A percentile compares a stretch with the other conserved stretches of the same genome.
Conservation (phyloP, 2,113 vertebrate genomes). For the Sebastes schlegelii region DNA sequence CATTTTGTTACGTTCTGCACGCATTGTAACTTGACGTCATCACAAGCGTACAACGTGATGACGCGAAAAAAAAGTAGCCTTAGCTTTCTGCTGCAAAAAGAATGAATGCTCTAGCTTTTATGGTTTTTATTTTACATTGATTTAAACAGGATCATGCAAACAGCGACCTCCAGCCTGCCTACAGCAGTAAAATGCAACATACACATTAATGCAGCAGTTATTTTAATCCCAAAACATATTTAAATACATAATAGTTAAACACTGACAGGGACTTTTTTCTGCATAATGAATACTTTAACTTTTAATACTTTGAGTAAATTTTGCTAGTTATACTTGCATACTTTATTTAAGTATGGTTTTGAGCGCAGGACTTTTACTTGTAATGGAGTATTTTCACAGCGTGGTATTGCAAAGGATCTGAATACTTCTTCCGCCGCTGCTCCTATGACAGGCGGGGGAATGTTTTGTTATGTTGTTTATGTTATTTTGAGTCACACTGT, state of each 20-base stretch:
- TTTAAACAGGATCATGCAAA: no score
- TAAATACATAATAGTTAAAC: neutral
- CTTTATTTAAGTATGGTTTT: neutral
- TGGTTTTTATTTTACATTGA: no score
- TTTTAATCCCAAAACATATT: neutral
- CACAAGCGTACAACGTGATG: no score
- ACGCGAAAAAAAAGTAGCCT: no score
- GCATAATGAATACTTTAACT: neutral
- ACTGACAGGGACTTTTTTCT: neutral
- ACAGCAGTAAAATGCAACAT: neutral
- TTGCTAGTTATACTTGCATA: neutral
- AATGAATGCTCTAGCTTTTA: no score
- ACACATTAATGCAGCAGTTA: neutral
- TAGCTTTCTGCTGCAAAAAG: no score
- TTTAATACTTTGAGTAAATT: neutral
- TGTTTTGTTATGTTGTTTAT: conserved; percentile 3
- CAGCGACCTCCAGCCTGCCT: no score
- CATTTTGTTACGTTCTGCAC: no score
- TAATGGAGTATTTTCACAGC: neutral
- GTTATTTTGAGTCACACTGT: conserved; percentile 26
- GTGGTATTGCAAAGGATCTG: neutral
- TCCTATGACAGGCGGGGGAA: neutral
- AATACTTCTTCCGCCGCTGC: neutral
- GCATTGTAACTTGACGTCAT: no score
- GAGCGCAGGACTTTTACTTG: neutral